Evolutionary conservation across 2,888 invertebrate species (phyloP).

Genomic region (Ceramica pisi): DNA sequence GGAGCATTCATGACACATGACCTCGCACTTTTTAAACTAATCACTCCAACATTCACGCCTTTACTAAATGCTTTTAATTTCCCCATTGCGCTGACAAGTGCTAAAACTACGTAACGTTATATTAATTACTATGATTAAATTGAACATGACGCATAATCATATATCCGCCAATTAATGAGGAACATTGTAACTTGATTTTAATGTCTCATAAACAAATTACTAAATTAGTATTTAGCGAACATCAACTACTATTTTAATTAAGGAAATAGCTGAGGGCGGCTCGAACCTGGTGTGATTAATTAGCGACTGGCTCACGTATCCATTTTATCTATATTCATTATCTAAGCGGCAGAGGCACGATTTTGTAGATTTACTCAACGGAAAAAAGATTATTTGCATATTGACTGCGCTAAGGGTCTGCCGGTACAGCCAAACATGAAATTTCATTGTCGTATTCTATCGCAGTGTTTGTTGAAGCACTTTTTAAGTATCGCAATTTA

Average conservation of each 20-base stretch:
- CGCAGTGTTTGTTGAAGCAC: slow-evolving; percentile 2
- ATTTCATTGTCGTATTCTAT: slow-evolving; percentile 43
- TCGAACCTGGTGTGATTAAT: slow-evolving; percentile 79
- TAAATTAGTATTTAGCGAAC: slow-evolving; percentile 65
- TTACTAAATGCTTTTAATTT: slow-evolving; percentile 52
- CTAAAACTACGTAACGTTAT: slow-evolving; percentile 24
- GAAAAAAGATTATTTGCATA: slow-evolving; percentile 74
- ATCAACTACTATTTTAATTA: slow-evolving; percentile 80
- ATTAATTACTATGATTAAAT: slow-evolving; percentile 27
- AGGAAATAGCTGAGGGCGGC: slow-evolving; percentile 73
- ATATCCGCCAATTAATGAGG: slow-evolving; percentile 28
- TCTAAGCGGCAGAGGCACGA: slow-evolving; percentile 83
- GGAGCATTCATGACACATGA: slow-evolving; percentile 48
- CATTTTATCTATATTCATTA: slow-evolving; percentile 82
- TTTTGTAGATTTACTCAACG: slow-evolving; percentile 77
- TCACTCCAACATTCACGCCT: slow-evolving; percentile 44
- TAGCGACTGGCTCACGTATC: slow-evolving; percentile 79
- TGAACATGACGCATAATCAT: slow-evolving; percentile 28
- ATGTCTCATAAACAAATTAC: slow-evolving; percentile 67
- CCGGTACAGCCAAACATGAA: slow-evolving; percentile 35
- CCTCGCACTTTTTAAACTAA: slow-evolving; percentile 57
- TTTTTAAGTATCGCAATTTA: not conserved
- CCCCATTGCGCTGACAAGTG: slow-evolving; percentile 18
- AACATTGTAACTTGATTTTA: slow-evolving; percentile 56
- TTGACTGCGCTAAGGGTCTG: slow-evolving; percentile 58